These are phyloP conservation scores for Podarcis cretensis DNA, from an alignment of 2,113 vertebrate genomes.

Conservation along the genomic window DNA sequence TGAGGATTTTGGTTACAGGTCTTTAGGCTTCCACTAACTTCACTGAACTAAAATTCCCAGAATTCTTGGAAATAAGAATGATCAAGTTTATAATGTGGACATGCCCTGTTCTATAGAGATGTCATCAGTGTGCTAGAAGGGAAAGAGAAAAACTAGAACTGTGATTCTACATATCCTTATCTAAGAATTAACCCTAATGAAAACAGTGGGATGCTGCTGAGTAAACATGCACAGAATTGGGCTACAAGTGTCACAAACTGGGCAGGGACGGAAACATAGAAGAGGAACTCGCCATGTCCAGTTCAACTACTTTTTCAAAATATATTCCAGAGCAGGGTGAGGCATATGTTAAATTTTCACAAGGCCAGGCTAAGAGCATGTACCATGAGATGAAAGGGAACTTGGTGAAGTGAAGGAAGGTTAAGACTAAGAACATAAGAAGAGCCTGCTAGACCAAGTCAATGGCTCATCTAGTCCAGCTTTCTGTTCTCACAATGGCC, in stretches of 20 bases:
- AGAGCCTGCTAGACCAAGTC: too few species aligned
- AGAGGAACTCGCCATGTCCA: not conserved
- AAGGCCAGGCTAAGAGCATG: not conserved
- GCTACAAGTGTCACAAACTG: not conserved
- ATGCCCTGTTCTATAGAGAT: too few species aligned
- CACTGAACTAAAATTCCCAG: not conserved
- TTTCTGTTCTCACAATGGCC: too few species aligned
- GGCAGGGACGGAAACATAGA: too few species aligned
- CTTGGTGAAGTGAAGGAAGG: not conserved
- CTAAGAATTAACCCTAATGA: not conserved
- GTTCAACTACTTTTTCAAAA: not conserved
- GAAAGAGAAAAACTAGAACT: not conserved
- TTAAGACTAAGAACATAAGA: not conserved
- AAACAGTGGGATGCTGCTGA: not conserved
- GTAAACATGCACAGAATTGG: not conserved
- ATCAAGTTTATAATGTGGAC: not conserved
- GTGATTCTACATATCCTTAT: not conserved
- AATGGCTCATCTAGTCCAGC: too few species aligned
- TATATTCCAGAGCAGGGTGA: not conserved
- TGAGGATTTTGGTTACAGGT: not conserved
- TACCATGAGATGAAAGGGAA: not conserved
- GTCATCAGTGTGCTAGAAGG: too few species aligned
- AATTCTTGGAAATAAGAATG: not conserved
- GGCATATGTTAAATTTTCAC: not conserved
- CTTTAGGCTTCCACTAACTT: not conserved